Base-by-base conservation (phyloP, 2,888 invertebrate species). In the Drosophila multiciliata region DNA sequence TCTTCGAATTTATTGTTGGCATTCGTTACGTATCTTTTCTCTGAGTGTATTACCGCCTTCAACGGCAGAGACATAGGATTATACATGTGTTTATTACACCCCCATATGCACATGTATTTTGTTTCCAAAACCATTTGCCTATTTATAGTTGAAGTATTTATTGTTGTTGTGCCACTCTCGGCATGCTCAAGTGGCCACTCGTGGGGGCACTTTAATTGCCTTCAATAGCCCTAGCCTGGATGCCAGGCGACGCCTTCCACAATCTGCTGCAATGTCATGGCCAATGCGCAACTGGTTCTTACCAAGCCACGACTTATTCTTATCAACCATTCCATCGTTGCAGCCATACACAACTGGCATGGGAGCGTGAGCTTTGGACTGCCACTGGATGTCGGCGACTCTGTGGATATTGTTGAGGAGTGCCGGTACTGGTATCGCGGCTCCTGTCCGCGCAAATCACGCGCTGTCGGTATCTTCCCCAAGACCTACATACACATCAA, bases 351-450 rank as follows among this genome's bases (percentile, higher is more conserved):
- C 94, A 98, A 98, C 92, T 98, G 97, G 97, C 92, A 96, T 92
- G 96, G 97, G 78, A 96, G 97, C 93, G 95, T 96, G 35, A 95
- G 95, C 60, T 96, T 95, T 85, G 97, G 97, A 40, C 93, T 98
- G 75, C 95, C 97, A 6, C 93, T 99, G 83, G 97, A 98, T 93
- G 97, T 98, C 85, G 98, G 98, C 68, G 98, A 98, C 92, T 96
- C 97, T 7, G 96, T 98, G 4, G 98, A 98, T 92, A 97, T 98
- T 85, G 94, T 97, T 83, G 98, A 98, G 94, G 98, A 98, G 94
- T 97, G 96, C 94, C 95, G 93, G 15, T 78, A 87, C 63, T 98
- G 98, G 98, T 98, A 95, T 93, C 94, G 98, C 79, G 98, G 98
- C 52, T 97, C 97, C 91, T 96, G 96, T 71, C 95, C 96, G 32